These are phyloP conservation scores for Patella depressa DNA, from an alignment of 2,888 invertebrate species.

Conservation along the genomic window DNA sequence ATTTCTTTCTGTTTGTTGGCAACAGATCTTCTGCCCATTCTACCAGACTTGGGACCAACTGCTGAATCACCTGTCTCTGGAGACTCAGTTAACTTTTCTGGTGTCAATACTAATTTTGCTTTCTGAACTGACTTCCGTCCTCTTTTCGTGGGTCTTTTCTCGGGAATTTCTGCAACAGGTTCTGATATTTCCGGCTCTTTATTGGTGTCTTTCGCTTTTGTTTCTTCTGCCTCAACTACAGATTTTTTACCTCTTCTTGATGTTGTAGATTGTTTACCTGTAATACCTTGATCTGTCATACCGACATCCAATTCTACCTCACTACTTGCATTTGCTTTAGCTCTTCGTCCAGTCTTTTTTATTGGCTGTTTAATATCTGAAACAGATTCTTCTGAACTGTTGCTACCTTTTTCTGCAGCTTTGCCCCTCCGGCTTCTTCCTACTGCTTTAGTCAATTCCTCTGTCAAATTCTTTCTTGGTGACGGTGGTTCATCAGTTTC, in stretches of 20 bases:
- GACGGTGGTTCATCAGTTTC: background rate
- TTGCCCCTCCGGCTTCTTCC: constrained; percentile 2
- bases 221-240: constrained; percentile 13
- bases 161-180: no score
- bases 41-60: background rate
- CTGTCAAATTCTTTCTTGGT: constrained; percentile 14
- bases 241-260: constrained; percentile 5
- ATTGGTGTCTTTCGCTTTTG: background rate
- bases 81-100: background rate
- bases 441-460: constrained; percentile 6
- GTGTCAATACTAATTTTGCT: background rate
- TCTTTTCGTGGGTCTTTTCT: background rate
- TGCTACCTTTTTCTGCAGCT: constrained; percentile 6
- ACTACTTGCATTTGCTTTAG: background rate
- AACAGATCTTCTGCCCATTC: constrained; percentile 10
- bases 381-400: background rate
- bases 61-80: background rate
- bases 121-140: background rate
- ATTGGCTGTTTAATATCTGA: background rate
- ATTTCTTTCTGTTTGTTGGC: background rate
- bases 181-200: no score
- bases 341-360: background rate
- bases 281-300: background rate
- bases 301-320: background rate
- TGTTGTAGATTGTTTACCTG: constrained; percentile 6